Conservation (phyloP, 2,113 vertebrate genomes). For the Ascaphus truei region DNA sequence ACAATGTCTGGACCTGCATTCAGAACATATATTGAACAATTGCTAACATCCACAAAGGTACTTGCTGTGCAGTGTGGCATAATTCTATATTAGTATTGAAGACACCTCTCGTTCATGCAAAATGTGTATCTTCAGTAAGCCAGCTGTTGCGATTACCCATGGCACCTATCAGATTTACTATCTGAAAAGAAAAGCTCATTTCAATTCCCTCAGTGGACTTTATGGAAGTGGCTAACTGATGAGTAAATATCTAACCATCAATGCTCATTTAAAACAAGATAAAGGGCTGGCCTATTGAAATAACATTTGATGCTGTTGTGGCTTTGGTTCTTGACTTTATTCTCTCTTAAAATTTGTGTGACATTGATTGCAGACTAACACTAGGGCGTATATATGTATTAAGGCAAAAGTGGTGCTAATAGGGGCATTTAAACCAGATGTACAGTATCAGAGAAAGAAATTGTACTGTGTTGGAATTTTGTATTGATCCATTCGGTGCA, state of each 20-base stretch:
- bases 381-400: too few species aligned
- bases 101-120: background rate
- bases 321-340: too few species aligned
- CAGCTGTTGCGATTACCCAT: background rate
- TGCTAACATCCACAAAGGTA: background rate
- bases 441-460: too few species aligned
- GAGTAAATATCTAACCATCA: background rate
- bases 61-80: background rate
- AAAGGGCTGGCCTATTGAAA: too few species aligned
- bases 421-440: too few species aligned
- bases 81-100: background rate
- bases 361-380: too few species aligned
- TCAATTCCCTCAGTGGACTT: background rate
- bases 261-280: too few species aligned
- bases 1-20: background rate
- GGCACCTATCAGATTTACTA: background rate
- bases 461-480: too few species aligned
- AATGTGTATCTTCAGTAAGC: background rate
- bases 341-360: too few species aligned
- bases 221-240: background rate
- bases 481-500: too few species aligned
- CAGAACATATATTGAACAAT: background rate
- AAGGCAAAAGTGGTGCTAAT: too few species aligned
- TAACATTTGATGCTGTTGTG: too few species aligned
- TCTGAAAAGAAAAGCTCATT: background rate